Evolutionary conservation across 1,140 invertebrate genomes (phyloP).

Genomic region (Heterodera carotae): DNA sequence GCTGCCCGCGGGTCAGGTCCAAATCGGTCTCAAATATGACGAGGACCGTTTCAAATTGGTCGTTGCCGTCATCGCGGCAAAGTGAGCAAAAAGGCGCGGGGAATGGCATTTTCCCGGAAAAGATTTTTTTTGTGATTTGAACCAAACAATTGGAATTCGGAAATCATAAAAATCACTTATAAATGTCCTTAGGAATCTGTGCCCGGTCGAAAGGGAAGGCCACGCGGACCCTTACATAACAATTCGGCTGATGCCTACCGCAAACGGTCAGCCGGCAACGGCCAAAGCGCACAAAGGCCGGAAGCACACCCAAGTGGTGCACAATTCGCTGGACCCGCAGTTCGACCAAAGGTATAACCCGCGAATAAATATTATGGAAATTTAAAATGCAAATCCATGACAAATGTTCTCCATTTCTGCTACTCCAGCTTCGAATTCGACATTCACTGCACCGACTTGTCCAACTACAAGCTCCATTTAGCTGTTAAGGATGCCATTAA

Average conservation of each 20-base stretch:
- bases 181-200: conserved; percentile 36
- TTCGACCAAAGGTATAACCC: conserved; percentile 57
- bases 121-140: conserved; percentile 1
- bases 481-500: conserved; percentile 56
- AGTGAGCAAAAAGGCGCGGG: too few species aligned
- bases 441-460: conserved; percentile 48
- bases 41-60: conserved; percentile 48
- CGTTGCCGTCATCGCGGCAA: conserved; percentile 44
- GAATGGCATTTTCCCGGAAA: neutral
- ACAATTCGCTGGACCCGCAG: conserved; percentile 50
- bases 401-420: conserved; percentile 2
- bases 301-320: conserved; percentile 49
- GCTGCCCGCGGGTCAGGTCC: conserved; percentile 33
- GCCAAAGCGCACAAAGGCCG: conserved; percentile 28
- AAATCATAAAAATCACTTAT: neutral
- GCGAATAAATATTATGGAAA: too few species aligned
- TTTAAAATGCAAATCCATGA: neutral
- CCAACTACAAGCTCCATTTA: conserved; percentile 52
- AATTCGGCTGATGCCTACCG: conserved; percentile 42
- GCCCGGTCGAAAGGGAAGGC: conserved; percentile 48
- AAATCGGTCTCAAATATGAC: conserved; percentile 53
- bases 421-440: conserved; percentile 63
- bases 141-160: too few species aligned
- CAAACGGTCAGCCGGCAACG: conserved; percentile 15
- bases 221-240: conserved; percentile 49